Evolutionary conservation across 2,113 vertebrate genomes (phyloP).

Genomic region (Paralichthys olivaceus): DNA sequence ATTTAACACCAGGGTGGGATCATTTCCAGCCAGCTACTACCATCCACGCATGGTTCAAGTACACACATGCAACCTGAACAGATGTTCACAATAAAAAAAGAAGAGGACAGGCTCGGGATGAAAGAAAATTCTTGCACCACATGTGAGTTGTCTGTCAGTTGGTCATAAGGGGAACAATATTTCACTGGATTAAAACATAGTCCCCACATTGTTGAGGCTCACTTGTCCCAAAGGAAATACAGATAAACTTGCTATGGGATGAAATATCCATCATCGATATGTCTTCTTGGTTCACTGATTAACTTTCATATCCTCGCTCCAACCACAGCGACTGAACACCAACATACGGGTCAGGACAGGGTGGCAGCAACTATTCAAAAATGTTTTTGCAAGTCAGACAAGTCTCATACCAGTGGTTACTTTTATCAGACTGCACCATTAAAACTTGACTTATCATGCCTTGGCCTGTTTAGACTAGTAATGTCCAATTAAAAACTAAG

Average conservation of each 20-base stretch:
- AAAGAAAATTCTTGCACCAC: constrained; percentile 32
- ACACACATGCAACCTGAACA: constrained; percentile 30
- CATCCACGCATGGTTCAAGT: constrained; percentile 28
- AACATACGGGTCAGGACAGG: background rate
- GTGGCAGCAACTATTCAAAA: too few relatives aligned
- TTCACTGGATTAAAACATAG: background rate
- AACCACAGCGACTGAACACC: background rate
- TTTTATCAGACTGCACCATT: background rate
- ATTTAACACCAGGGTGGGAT: constrained; percentile 14
- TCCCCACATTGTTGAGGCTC: background rate
- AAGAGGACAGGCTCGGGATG: constrained; percentile 32
- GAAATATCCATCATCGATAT: background rate
- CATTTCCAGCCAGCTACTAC: background rate
- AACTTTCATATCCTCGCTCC: background rate
- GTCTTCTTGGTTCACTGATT: background rate
- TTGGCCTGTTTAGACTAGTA: too few relatives aligned
- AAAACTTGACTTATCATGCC: too few relatives aligned
- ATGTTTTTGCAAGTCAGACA: background rate
- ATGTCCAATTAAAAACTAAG: too few relatives aligned
- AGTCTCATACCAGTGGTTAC: background rate
- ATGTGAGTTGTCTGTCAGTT: background rate
- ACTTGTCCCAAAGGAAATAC: background rate
- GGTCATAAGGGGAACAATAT: background rate
- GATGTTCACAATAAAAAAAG: constrained; percentile 42
- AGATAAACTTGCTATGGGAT: background rate